phyloP scores from a whole-genome alignment of 2,797 vertebrate genomes.

The Onychomys torridus region DNA sequence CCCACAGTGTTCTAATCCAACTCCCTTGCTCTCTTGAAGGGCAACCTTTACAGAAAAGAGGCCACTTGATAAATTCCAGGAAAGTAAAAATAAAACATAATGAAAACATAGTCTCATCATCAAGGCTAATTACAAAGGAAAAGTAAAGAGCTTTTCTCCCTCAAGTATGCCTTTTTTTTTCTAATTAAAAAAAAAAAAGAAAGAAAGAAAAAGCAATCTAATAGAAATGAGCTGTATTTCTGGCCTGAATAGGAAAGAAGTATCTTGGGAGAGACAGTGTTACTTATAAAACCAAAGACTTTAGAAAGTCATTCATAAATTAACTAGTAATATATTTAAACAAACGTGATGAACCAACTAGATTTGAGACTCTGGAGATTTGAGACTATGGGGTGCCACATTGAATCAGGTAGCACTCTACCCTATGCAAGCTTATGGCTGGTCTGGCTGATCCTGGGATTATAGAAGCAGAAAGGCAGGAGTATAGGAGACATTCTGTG shows the following conservation, averaged over 20 bases:
- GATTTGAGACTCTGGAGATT: not conserved
- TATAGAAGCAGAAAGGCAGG: too few relatives aligned
- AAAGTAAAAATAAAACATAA: conserved; percentile 78
- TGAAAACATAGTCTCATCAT: conserved; percentile 75
- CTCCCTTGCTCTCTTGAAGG: conserved; percentile 54
- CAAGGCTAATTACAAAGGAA: conserved; percentile 76
- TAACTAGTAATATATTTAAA: not conserved
- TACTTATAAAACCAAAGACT: not conserved
- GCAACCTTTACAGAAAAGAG: conserved; percentile 75
- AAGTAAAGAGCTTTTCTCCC: conserved; percentile 40
- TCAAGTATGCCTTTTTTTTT: conserved; percentile 40
- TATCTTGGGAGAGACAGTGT: not conserved
- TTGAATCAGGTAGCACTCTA: not conserved
- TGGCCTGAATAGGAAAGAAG: conserved; percentile 34
- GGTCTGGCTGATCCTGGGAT: not conserved
- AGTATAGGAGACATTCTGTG: not conserved
- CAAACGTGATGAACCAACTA: not conserved
- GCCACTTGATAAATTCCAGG: conserved; percentile 74
- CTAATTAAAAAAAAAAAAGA: conserved; percentile 42
- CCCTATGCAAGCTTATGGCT: accelerated
- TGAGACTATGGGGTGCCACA: accelerated
- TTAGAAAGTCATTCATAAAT: conserved; percentile 3
- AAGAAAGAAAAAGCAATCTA: not conserved
- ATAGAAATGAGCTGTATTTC: conserved; percentile 55
- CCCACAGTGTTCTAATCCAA: conserved; percentile 63